Conservation (phyloP, 1,140 invertebrate species). For the Coptotermes formosanus region DNA sequence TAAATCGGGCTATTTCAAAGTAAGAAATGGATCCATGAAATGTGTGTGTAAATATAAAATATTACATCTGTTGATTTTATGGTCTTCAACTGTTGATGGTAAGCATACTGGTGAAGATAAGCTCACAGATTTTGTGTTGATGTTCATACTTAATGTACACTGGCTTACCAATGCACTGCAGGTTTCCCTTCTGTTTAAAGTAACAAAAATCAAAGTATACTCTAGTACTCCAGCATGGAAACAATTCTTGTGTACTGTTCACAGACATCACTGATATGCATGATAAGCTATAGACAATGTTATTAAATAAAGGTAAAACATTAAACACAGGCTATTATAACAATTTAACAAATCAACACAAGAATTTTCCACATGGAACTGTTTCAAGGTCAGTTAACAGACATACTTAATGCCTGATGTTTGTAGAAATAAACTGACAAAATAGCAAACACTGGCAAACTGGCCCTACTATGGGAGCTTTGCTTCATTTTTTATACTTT, state of each 20-base stretch:
- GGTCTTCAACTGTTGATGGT: not conserved
- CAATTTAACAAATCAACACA: too few relatives aligned
- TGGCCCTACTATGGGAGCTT: too few relatives aligned
- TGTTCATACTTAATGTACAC: not conserved
- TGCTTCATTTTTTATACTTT: too few relatives aligned
- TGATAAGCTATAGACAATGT: not conserved
- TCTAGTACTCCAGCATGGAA: not conserved
- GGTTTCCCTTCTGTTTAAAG: not conserved
- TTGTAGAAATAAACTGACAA: too few relatives aligned
- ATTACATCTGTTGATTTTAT: not conserved
- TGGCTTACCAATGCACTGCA: not conserved
- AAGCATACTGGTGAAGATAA: not conserved
- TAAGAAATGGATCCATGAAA: not conserved
- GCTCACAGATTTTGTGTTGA: not conserved
- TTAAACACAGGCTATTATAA: not conserved
- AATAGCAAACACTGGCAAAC: too few relatives aligned
- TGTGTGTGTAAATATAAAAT: not conserved
- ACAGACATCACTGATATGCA: not conserved
- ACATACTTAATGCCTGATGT: too few relatives aligned
- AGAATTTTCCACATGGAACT: too few relatives aligned
- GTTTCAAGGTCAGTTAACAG: too few relatives aligned
- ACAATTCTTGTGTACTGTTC: not conserved
- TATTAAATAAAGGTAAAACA: not conserved
- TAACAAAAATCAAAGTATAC: not conserved
- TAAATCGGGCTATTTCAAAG: not conserved